Conservation (phyloP, 2,113 vertebrate genomes). For the Phocoena sinus region DNA sequence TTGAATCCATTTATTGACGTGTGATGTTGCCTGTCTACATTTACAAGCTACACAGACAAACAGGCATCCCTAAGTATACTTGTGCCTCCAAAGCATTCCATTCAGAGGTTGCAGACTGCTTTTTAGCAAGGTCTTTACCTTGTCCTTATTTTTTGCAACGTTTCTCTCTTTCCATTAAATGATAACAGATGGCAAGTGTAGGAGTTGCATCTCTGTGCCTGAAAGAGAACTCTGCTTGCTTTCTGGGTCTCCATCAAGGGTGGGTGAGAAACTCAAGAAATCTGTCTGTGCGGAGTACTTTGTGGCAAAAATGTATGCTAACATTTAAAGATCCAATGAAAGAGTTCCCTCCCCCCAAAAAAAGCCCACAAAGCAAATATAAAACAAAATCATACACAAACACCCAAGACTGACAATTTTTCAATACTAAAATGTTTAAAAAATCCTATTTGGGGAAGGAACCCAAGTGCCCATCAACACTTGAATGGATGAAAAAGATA, state of each 20-base stretch:
- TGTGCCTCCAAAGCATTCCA: accelerated
- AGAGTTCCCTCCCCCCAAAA: not conserved
- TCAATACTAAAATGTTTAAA: not conserved
- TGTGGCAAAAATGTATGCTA: not conserved
- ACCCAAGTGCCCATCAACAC: not conserved
- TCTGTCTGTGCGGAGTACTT: accelerated
- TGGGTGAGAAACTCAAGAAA: accelerated
- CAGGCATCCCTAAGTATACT: accelerated
- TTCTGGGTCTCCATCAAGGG: not conserved
- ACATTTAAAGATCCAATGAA: not conserved
- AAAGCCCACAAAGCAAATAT: not conserved
- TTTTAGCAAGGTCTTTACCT: not conserved
- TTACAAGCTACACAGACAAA: accelerated
- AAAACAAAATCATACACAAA: no score
- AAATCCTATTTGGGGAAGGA: not conserved
- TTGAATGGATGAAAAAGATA: no score
- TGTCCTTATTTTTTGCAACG: accelerated
- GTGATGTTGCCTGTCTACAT: not conserved
- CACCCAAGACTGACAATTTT: accelerated
- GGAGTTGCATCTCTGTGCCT: not conserved
- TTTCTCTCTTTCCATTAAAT: not conserved
- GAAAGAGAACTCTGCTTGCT: not conserved
- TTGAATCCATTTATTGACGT: accelerated
- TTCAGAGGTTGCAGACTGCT: not conserved
- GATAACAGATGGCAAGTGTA: accelerated